These are phyloP conservation scores for Holotrichia oblita DNA, from an alignment of 1,140 invertebrate species.

Conservation along the genomic window DNA sequence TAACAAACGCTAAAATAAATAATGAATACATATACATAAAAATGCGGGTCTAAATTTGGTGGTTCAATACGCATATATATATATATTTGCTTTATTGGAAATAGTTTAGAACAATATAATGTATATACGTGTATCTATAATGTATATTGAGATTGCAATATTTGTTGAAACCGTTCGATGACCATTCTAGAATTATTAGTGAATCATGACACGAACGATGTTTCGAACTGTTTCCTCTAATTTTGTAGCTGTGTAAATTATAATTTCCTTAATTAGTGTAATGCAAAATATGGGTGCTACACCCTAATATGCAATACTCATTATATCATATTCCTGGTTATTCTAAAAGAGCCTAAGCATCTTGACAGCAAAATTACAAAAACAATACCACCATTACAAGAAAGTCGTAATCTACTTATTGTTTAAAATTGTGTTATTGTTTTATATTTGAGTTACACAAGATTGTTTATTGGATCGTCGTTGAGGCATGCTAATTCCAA, in stretches of 20 bases:
- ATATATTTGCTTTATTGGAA: conserved; percentile 23
- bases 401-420: background rate
- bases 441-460: background rate
- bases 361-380: conserved; percentile 1
- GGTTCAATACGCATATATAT: conserved; percentile 25
- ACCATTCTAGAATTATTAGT: background rate
- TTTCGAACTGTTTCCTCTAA: conserved; percentile 25
- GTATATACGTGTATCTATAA: conserved; percentile 28
- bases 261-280: background rate
- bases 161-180: conserved; percentile 23
- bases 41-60: conserved; percentile 23
- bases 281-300: conserved; percentile 5
- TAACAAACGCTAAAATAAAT: conserved; percentile 14
- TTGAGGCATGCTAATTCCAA: background rate
- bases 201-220: background rate
- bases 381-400: conserved; percentile 4
- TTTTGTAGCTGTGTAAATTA: conserved; percentile 3
- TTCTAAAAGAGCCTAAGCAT: background rate
- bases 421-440: background rate
- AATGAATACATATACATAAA: conserved; percentile 19
- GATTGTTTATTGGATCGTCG: background rate
- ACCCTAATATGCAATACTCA: conserved; percentile 29
- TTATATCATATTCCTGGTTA: conserved; percentile 11
- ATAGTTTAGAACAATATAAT: conserved; percentile 1
- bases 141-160: conserved; percentile 18